Base-by-base conservation (phyloP, 2,797 vertebrate species). In the Enteromius unitaeniatus region DNA sequence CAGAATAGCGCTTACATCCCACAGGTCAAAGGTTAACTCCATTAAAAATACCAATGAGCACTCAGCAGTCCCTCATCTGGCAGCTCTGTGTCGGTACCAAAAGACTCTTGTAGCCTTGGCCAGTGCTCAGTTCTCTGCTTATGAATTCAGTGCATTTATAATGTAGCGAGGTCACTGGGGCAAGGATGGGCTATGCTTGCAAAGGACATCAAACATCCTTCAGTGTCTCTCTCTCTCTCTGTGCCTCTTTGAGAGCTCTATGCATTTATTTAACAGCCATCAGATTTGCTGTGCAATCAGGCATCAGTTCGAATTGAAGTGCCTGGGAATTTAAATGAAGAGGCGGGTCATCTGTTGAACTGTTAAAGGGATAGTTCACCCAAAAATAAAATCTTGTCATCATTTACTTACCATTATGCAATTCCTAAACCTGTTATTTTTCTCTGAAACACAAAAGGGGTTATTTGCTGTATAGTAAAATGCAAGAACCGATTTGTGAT, bases 91-190 rank as follows among this genome's bases (percentile, higher is more conserved):
- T 62, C 10, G n/a, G 45, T 72, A 79, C 76, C 76, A 79, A 72
- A 64, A 53, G 55, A 11, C 55, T 79, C 55, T 79, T 74, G 68
- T 65, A 73, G 42, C 83, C 80, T 86, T 86, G 83, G 65, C 65
- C 68, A 62, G 69, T 26, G 76, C 49, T 68, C 68, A 62, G 69
- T 26, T 79, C 49, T 68, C 34, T 37, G 68, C 47, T 72, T 62
- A 80, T 73, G 79, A 84, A 86, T 84, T 84, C 82, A 84, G 84
- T 72, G 65, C 84, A 85, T 88, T 83, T 53, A 80, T 83, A 83
- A 81, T 85, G 65, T 73, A 40, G 67, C 8, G 26, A 62, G 76
- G 85, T 88, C 80, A 85, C 21, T 15, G 84, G 85, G 55, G 73
- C 85, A 88, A 79, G 83, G 81, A 86, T 88, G 70, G 58, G 67